Evolutionary conservation across 2,797 vertebrate species (phyloP).

Genomic region (Siniperca undulata): DNA sequence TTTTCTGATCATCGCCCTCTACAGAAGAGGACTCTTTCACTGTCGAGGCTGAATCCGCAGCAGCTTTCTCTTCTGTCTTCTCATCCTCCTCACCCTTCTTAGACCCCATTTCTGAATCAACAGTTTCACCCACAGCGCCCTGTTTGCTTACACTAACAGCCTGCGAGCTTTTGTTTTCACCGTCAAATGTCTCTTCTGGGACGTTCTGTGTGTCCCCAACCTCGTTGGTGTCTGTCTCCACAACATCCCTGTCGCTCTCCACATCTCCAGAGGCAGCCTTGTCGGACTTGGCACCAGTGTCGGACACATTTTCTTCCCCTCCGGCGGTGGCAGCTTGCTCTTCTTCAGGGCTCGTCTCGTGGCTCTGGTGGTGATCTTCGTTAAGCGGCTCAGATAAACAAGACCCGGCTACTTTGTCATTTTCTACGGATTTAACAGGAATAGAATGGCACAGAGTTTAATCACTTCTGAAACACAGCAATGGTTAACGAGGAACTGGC

Average conservation of each 20-base stretch:
- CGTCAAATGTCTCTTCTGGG: conserved; percentile 84
- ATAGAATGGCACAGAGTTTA: conserved; percentile 99
- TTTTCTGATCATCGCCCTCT: conserved; percentile 99
- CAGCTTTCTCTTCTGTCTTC: conserved; percentile 93
- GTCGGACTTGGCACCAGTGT: conserved; percentile 84
- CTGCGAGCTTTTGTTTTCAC: conserved; percentile 89
- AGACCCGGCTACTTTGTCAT: conserved; percentile 99
- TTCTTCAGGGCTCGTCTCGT: conserved; percentile 90
- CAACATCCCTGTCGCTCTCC: conserved; percentile 88
- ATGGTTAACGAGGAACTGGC: conserved; percentile 95
- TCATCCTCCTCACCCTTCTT: conserved; percentile 90
- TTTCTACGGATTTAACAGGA: conserved; percentile 99
- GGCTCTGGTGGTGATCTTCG: conserved; percentile 91
- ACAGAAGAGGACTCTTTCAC: conserved; percentile 98
- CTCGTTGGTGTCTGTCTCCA: conserved; percentile 86
- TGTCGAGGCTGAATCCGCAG: conserved; percentile 91
- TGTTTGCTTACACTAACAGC: conserved; percentile 89
- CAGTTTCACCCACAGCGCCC: conserved; percentile 84
- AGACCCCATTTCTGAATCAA: conserved; percentile 89
- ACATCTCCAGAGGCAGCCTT: conserved; percentile 87
- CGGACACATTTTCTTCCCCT: conserved; percentile 91
- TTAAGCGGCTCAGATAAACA: conserved; percentile 99
- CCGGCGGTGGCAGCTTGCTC: conserved; percentile 89
- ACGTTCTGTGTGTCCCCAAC: conserved; percentile 83
- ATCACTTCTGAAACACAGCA: conserved; percentile 99